These are phyloP conservation scores for Lochmaea crataegi DNA, from an alignment of 2,888 invertebrate species.

Conservation along the genomic window DNA sequence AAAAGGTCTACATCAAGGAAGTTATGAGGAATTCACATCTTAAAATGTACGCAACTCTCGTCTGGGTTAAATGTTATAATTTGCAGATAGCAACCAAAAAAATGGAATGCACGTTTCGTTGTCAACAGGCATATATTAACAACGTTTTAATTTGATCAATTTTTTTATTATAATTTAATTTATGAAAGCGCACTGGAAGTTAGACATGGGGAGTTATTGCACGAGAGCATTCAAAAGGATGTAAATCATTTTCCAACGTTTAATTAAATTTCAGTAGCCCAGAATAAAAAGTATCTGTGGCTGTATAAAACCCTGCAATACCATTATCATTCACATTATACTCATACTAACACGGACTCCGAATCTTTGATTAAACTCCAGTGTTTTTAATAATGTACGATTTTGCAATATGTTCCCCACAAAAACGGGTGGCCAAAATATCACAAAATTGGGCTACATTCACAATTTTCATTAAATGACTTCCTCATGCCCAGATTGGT, in stretches of 20 bases:
- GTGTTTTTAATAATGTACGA: slow-evolving; percentile 17
- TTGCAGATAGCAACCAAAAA: no score
- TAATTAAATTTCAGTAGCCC: slow-evolving; percentile 36
- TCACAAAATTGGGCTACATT: no score
- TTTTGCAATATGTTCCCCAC: not conserved
- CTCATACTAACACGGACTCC: slow-evolving; percentile 15
- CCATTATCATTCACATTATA: slow-evolving; percentile 18
- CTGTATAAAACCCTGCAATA: slow-evolving; percentile 21
- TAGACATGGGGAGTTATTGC: not conserved
- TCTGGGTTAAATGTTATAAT: no score
- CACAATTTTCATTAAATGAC: no score
- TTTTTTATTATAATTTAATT: not conserved
- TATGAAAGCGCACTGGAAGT: not conserved
- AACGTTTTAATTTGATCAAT: no score
- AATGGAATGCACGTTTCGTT: no score
- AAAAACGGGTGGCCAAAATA: no score
- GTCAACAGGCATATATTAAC: not conserved
- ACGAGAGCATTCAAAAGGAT: slow-evolving; percentile 12
- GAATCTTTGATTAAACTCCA: slow-evolving; percentile 27
- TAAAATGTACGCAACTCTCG: no score
- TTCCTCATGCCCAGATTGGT: no score
- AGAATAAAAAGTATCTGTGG: slow-evolving; percentile 22
- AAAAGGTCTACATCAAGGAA: no score
- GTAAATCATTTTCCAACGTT: slow-evolving; percentile 31
- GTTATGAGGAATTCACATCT: no score